Evolutionary conservation across 2,888 invertebrate genomes (phyloP).

Genomic region (Drepana falcataria): DNA sequence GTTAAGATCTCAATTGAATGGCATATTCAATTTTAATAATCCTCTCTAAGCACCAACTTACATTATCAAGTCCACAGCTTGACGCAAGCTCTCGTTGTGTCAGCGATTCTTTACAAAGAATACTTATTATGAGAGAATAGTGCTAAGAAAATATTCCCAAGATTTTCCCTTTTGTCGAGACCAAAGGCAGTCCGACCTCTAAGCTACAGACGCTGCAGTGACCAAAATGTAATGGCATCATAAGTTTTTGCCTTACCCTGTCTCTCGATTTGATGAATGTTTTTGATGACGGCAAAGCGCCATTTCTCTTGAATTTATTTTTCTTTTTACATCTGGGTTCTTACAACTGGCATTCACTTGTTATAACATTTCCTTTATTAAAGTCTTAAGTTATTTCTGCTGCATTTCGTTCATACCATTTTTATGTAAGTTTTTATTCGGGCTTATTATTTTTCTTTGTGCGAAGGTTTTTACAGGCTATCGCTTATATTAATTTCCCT

Average conservation of each 20-base stretch:
- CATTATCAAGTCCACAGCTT: constrained; percentile 46
- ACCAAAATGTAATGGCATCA: constrained; percentile 22
- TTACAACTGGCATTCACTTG: constrained; percentile 1
- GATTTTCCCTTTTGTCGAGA: constrained; percentile 31
- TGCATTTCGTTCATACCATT: background rate
- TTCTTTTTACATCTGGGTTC: background rate
- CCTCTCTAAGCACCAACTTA: constrained; percentile 44
- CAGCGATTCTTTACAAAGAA: constrained; percentile 35
- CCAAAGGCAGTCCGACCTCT: constrained; percentile 22
- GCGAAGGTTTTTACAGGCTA: background rate
- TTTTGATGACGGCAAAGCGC: constrained; percentile 12
- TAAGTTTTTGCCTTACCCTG: constrained; percentile 16
- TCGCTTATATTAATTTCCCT: background rate
- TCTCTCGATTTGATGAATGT: constrained; percentile 14
- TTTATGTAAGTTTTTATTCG: background rate
- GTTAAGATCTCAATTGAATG: constrained; percentile 40
- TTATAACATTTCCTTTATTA: background rate
- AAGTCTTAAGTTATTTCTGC: background rate
- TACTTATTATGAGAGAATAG: constrained; percentile 39
- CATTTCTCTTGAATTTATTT: constrained; percentile 6
- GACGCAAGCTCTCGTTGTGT: constrained; percentile 39
- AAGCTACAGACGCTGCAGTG: constrained; percentile 29
- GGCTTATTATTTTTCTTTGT: background rate
- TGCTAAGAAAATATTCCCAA: constrained; percentile 27
- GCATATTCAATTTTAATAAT: constrained; percentile 55